A percentile compares a stretch with the other conserved stretches of the same genome.
Evolutionary conservation across 2,888 invertebrate species (phyloP).

Genomic region (Limnephilus lunatus): DNA sequence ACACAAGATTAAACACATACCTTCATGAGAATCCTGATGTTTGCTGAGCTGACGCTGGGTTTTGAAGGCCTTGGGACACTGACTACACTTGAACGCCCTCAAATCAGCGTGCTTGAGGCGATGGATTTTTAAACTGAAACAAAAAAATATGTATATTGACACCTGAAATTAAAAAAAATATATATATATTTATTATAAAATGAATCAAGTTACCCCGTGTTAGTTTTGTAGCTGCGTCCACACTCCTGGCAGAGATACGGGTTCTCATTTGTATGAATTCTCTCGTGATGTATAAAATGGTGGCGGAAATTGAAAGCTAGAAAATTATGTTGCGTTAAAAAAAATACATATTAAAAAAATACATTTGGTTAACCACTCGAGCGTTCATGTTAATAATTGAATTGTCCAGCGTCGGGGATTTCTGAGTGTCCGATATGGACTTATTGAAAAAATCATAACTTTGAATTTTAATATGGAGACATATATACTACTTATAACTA

Average conservation of each 20-base stretch:
- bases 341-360: neutral
- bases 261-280: constrained; percentile 58
- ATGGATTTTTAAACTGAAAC: constrained; percentile 52
- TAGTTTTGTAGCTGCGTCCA: constrained; percentile 59
- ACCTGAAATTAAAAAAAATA: neutral
- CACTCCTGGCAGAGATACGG: constrained; percentile 62
- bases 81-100: constrained; percentile 47
- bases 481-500: too few species aligned
- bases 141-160: neutral
- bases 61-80: constrained; percentile 53
- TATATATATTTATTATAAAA: neutral
- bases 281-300: constrained; percentile 61
- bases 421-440: too few species aligned
- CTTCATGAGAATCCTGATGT: constrained; percentile 50
- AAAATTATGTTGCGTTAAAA: neutral
- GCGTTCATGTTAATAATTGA: too few species aligned
- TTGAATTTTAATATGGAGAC: too few species aligned
- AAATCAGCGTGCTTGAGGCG: constrained; percentile 50
- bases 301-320: constrained; percentile 55
- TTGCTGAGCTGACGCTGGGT: constrained; percentile 47
- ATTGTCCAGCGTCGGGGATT: too few species aligned
- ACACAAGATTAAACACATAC: neutral
- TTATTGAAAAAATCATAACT: too few species aligned
- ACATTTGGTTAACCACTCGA: too few species aligned
- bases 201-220: constrained; percentile 50